Conservation (phyloP, 2,888 invertebrate species). For the Epirrhoe tristata region DNA sequence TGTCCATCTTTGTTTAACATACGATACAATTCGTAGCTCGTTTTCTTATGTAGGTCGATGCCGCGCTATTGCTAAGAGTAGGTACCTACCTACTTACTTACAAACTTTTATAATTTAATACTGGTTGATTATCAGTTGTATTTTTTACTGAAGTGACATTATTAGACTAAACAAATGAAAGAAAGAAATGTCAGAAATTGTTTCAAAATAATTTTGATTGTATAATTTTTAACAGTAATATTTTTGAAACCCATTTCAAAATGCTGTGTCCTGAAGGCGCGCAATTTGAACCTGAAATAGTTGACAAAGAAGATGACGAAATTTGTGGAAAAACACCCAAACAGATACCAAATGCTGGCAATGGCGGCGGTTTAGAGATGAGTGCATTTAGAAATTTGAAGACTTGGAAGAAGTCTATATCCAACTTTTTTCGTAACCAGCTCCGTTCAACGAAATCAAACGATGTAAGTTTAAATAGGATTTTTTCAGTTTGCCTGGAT, state of each 20-base stretch:
- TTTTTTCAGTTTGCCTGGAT: background rate
- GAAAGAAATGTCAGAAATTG: conserved; percentile 35
- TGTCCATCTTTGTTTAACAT: no score
- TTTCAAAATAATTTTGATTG: conserved; percentile 43
- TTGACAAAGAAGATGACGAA: conserved; percentile 62
- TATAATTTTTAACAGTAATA: conserved; percentile 58
- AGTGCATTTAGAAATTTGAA: conserved; percentile 71
- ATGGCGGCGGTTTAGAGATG: conserved; percentile 63
- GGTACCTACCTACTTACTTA: no score
- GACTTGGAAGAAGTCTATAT: conserved; percentile 78
- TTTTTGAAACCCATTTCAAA: conserved; percentile 57
- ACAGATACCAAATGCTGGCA: conserved; percentile 63
- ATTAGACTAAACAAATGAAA: conserved; percentile 40
- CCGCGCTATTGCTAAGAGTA: no score
- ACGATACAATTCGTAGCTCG: no score
- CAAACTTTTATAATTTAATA: background rate
- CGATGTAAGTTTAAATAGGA: conserved; percentile 63
- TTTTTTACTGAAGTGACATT: conserved; percentile 15
- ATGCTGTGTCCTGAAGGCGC: conserved; percentile 77
- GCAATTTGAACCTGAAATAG: conserved; percentile 60
- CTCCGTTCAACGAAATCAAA: conserved; percentile 76
- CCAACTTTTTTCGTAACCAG: conserved; percentile 77
- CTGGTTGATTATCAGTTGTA: conserved; percentile 11
- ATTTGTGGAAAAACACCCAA: conserved; percentile 55
- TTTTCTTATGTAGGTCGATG: no score